Evolutionary conservation across 2,888 invertebrate species (phyloP), one percentile per base, ranked within the genome.

Genomic region (Poecilobothrus nobilitatus): DNA sequence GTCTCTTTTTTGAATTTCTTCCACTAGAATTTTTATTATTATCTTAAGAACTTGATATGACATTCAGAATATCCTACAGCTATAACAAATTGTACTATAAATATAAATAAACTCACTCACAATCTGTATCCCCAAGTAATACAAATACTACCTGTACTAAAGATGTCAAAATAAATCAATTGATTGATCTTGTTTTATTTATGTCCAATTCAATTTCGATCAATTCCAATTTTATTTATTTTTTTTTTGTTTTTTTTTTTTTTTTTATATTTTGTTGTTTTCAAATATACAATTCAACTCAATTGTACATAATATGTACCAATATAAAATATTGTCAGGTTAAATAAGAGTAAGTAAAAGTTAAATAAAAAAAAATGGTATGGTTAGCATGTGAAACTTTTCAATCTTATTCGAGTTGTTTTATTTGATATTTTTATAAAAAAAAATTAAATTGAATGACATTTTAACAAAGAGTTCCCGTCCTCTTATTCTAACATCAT

Each of bases 151-250:
- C 53, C 53, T 53, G 53, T 53, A 53, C 53, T 53, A 34, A 65
- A 37, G 70, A 76, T 77, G 79, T 80, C 81, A 80, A 80, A 80
- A 81, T 80, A 80, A 81, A 81, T 81, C 81, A 80, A 79, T 79
- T 81, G 81, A 80, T 80, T 81, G 81, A 79, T 81, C 79, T 81
- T 77, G 79, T 81, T 81, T 81, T 81, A 81, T 81, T 81, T 81
- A 81, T 80, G 81, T 81, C 81, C 80, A 78, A 79, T 80, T 79
- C 78, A 78, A 79, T 80, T 80, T 78, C 79, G 77, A 80, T 80
- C 80, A 80, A 68, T 72, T 65, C 20, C 8, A 20, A 27, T 27
- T 27, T 27, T 27, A 4, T 4, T 27, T 27, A 4, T 27, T 27
- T 27, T 41, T 5, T 9, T 41, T 41, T 6, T 41, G 9, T 41